A percentile compares a stretch with the other conserved stretches of the same genome.
These are phyloP conservation scores for Parauchenoglanis ngamensis DNA, from an alignment of 2,797 vertebrate genomes.

Conservation along the genomic window DNA sequence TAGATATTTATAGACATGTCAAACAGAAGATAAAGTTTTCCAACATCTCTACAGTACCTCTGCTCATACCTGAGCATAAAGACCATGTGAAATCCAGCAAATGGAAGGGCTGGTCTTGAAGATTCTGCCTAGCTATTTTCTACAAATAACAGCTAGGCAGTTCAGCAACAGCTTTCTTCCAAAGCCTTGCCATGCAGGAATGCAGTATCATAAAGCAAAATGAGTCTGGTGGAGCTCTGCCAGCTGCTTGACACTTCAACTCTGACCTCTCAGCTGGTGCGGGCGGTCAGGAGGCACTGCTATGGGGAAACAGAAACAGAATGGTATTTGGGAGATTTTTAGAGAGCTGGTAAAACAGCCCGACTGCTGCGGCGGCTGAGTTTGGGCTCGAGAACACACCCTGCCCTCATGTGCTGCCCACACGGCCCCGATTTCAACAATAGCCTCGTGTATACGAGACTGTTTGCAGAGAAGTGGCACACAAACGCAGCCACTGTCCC, in stretches of 20 bases:
- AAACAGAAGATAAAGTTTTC: background rate
- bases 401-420: slow-evolving; percentile 26
- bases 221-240: slow-evolving; percentile 69
- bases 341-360: slow-evolving; percentile 1
- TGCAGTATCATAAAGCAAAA: slow-evolving; percentile 60
- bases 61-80: background rate
- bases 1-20: background rate
- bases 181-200: slow-evolving; percentile 66
- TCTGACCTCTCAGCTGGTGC: slow-evolving; percentile 61
- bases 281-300: slow-evolving; percentile 24
- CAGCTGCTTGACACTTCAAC: slow-evolving; percentile 74
- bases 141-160: background rate
- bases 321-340: slow-evolving; percentile 10
- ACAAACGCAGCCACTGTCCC: slow-evolving; percentile 50
- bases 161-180: background rate
- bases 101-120: background rate
- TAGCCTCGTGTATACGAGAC: slow-evolving; percentile 32
- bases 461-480: slow-evolving; percentile 47
- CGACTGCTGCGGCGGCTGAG: background rate
- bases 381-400: slow-evolving; percentile 33
- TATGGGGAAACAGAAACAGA: slow-evolving; percentile 18
- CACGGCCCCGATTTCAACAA: slow-evolving; percentile 32
- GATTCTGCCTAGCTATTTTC: background rate
- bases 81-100: slow-evolving; percentile 1
- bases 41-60: background rate